Conservation (phyloP, 2,888 invertebrate species). For the Drosophila ezoana region DNA sequence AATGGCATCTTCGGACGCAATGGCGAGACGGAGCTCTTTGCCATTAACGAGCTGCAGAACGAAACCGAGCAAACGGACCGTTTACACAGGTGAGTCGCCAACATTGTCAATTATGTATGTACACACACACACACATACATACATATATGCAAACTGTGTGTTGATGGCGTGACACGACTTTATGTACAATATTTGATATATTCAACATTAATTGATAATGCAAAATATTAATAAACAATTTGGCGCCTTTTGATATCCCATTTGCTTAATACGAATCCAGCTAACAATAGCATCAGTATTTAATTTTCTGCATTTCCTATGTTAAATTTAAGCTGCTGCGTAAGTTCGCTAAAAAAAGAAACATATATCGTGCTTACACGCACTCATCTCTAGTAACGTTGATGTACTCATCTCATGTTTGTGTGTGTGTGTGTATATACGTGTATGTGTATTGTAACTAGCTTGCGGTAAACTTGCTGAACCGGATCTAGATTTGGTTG, state of each 20-base stretch:
- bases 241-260: too few relatives aligned
- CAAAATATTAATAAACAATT: too few relatives aligned
- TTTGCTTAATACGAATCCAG: too few relatives aligned
- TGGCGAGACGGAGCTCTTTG: constrained; percentile 95
- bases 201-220: too few relatives aligned
- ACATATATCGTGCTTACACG: constrained; percentile 21
- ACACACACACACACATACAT: background rate
- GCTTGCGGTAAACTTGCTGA: constrained; percentile 80
- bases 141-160: constrained; percentile 1
- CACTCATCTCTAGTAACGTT: constrained; percentile 46
- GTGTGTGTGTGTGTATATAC: constrained; percentile 28
- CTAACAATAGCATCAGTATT: too few relatives aligned
- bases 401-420: constrained; percentile 44
- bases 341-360: background rate
- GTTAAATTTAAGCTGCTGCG: too few relatives aligned
- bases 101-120: constrained; percentile 12
- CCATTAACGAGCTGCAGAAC: constrained; percentile 93
- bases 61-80: constrained; percentile 94
- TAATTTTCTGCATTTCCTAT: too few relatives aligned
- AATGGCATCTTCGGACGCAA: constrained; percentile 97
- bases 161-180: constrained; percentile 6
- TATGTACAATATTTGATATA: background rate
- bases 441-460: constrained; percentile 63
- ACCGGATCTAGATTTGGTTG: constrained; percentile 79
- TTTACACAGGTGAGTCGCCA: constrained; percentile 91